Percentiles rank a stretch among this genome's conserved stretches.
Evolutionary conservation across 2,797 vertebrate genomes (phyloP).

Genomic region (Babyrousa celebensis): DNA sequence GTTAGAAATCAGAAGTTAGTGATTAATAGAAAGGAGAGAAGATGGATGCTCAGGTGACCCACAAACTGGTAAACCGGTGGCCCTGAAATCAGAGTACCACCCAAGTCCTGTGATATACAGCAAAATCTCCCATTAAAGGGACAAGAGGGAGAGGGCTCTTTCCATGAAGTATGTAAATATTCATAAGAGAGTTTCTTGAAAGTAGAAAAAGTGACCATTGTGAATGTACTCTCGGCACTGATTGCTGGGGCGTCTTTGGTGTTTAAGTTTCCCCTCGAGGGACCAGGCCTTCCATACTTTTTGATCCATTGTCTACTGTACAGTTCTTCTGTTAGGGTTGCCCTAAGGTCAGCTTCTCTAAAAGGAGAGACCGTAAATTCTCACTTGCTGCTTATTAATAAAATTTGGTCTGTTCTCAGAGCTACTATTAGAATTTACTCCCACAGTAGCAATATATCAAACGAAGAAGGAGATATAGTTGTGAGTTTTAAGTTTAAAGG

Average conservation of each 20-base stretch:
- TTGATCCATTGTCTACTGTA: neutral
- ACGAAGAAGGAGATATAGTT: neutral
- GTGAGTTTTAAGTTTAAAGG: slow-evolving; percentile 31
- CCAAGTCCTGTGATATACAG: neutral
- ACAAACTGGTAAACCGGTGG: neutral
- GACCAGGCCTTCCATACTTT: neutral
- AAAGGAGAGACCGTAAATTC: slow-evolving; percentile 55
- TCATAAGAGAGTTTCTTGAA: neutral
- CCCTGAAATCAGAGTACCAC: neutral
- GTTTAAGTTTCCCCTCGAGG: neutral
- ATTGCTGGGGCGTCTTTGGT: slow-evolving; percentile 8
- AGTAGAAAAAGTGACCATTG: neutral
- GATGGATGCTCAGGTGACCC: neutral
- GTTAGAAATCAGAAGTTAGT: neutral
- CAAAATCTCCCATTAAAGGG: neutral
- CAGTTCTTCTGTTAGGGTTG: neutral
- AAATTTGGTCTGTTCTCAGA: slow-evolving; percentile 46
- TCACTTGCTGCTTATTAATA: slow-evolving; percentile 36
- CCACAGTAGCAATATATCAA: slow-evolving; percentile 7
- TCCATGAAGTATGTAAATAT: neutral
- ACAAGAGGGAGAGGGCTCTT: neutral
- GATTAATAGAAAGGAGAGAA: slow-evolving; percentile 1
- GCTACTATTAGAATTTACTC: neutral
- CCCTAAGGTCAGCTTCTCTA: neutral
- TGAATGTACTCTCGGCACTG: neutral